phyloP scores from a whole-genome alignment of 2,888 invertebrate species.

The Ctena decussata region DNA sequence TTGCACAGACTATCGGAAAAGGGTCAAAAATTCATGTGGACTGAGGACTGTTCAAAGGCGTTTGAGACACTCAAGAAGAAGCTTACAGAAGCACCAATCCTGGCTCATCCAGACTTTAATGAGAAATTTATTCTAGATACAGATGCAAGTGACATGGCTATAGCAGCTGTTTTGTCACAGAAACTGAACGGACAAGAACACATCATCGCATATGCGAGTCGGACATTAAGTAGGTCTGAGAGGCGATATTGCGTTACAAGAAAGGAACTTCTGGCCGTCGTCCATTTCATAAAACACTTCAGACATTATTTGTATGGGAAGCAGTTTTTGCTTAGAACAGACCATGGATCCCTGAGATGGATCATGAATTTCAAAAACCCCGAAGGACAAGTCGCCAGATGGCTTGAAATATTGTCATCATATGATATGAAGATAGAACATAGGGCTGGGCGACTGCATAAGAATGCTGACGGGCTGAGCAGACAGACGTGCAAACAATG shows the following conservation, averaged over 20 bases:
- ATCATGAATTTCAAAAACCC: no score
- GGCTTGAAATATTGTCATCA: slow-evolving; percentile 10
- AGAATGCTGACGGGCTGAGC: slow-evolving; percentile 46
- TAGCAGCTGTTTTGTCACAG: not conserved
- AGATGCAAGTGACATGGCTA: not conserved
- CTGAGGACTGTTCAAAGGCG: slow-evolving; percentile 27
- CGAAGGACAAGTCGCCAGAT: no score
- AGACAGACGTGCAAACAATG: slow-evolving; percentile 26
- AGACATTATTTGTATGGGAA: no score
- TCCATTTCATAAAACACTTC: not conserved
- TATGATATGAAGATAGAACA: slow-evolving; percentile 51
- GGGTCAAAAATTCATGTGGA: slow-evolving; percentile 33
- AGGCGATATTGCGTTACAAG: not conserved
- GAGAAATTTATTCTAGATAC: not conserved
- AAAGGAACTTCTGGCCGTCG: not conserved
- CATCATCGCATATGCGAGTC: not conserved
- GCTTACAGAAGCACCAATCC: not conserved
- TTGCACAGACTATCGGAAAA: slow-evolving; percentile 33
- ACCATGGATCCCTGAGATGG: no score
- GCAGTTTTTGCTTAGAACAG: no score
- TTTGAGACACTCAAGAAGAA: slow-evolving; percentile 9
- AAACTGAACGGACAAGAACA: not conserved
- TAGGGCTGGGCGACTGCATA: slow-evolving; percentile 42
- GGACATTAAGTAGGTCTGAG: not conserved
- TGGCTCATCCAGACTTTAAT: not conserved